These are phyloP conservation scores for Theristus sp. DNA, from an alignment of 2,888 invertebrate genomes.

Conservation along the genomic window DNA sequence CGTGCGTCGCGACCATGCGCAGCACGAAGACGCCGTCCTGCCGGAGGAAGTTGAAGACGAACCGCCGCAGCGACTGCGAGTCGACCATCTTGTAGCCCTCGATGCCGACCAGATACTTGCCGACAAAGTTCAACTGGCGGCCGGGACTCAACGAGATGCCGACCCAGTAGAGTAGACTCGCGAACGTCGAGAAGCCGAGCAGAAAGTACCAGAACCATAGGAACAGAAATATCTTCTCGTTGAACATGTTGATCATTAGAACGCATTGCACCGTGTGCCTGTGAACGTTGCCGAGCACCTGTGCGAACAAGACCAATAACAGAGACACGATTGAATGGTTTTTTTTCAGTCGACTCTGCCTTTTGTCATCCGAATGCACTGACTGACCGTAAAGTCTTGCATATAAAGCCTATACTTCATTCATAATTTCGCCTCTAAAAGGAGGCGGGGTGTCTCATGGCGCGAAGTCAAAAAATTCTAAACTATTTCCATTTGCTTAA, in stretches of 20 bases:
- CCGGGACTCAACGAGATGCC: slow-evolving; percentile 26
- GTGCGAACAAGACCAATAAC: not conserved
- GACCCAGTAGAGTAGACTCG: slow-evolving; percentile 27
- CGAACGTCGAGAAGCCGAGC: slow-evolving; percentile 24
- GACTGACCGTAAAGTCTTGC: too few relatives aligned
- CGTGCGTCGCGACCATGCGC: slow-evolving; percentile 29
- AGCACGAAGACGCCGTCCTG: slow-evolving; percentile 29
- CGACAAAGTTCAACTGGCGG: slow-evolving; percentile 29
- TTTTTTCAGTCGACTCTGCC: too few relatives aligned
- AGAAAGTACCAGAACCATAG: slow-evolving; percentile 29
- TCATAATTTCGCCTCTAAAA: too few relatives aligned
- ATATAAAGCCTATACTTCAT: too few relatives aligned
- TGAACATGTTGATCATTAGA: slow-evolving; percentile 24
- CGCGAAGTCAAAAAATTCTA: too few relatives aligned
- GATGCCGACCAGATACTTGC: slow-evolving; percentile 28
- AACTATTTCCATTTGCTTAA: too few relatives aligned
- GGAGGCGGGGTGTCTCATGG: too few relatives aligned
- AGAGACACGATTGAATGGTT: not conserved
- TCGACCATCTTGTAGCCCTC: slow-evolving; percentile 31
- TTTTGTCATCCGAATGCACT: too few relatives aligned
- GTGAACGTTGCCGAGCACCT: slow-evolving; percentile 27
- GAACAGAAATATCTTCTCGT: slow-evolving; percentile 21
- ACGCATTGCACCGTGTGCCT: slow-evolving; percentile 28
- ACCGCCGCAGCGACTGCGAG: slow-evolving; percentile 24
- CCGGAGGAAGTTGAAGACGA: slow-evolving; percentile 26